A percentile compares a stretch with the other conserved stretches of the same genome.
These are phyloP conservation scores for Cartodere bifasciata DNA, from an alignment of 2,888 invertebrate genomes.

Conservation along the genomic window DNA sequence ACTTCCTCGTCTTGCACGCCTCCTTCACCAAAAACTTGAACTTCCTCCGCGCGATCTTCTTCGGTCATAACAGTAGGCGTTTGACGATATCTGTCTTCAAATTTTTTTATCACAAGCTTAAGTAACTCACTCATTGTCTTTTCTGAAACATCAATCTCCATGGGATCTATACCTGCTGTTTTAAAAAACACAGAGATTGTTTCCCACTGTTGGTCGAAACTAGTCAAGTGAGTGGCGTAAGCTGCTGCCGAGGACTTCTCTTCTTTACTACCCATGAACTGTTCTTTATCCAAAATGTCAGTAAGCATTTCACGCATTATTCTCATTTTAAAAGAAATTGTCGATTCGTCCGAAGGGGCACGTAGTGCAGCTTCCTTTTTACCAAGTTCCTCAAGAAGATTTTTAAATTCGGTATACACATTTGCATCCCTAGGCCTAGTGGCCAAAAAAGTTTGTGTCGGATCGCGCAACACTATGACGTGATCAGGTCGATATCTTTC, in stretches of 20 bases:
- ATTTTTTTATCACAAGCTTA: constrained; percentile 22
- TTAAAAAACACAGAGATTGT: constrained; percentile 20
- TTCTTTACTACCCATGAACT: background rate
- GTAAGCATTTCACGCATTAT: constrained; percentile 15
- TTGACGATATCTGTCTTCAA: constrained; percentile 32
- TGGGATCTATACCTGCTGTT: constrained; percentile 16
- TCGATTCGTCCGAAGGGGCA: constrained; percentile 17
- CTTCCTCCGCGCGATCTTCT: constrained; percentile 37
- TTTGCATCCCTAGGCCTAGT: constrained; percentile 20
- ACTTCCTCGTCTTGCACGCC: constrained; percentile 32
- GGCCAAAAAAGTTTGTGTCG: constrained; percentile 33
- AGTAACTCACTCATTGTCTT: constrained; percentile 24
- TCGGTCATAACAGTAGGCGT: constrained; percentile 36
- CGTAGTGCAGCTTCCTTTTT: constrained; percentile 24
- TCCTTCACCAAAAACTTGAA: constrained; percentile 36
- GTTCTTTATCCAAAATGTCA: constrained; percentile 13
- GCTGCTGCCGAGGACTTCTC: constrained; percentile 1
- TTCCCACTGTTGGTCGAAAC: constrained; percentile 1
- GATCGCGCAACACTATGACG: constrained; percentile 42
- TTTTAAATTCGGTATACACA: constrained; percentile 22
- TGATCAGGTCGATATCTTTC: constrained; percentile 41
- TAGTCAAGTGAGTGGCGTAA: background rate
- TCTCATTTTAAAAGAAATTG: constrained; percentile 13
- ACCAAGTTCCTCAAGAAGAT: constrained; percentile 24
- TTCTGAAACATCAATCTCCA: constrained; percentile 22